phyloP scores from a whole-genome alignment of 2,113 vertebrate genomes.

The Nymphicus hollandicus region DNA sequence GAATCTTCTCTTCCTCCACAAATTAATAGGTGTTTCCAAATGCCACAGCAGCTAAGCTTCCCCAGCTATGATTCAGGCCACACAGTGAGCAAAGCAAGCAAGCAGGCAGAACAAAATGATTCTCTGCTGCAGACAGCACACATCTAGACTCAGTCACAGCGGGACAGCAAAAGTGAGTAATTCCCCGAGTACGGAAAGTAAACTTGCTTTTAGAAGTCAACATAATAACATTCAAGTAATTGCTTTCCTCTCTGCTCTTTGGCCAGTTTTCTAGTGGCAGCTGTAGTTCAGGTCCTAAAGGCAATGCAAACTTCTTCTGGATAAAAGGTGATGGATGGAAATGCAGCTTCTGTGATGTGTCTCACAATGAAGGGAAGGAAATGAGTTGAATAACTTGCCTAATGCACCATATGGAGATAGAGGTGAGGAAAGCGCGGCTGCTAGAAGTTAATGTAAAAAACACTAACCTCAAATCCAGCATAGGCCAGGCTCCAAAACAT shows the following conservation, averaged over 20 bases:
- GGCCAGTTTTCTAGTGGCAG: background rate
- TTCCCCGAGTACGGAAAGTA: background rate
- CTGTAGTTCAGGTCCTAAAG: background rate
- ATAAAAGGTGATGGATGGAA: background rate
- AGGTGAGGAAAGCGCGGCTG: background rate
- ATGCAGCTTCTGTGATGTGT: background rate
- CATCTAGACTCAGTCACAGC: background rate
- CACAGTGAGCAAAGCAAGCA: background rate
- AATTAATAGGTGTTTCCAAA: background rate
- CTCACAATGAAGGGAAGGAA: background rate
- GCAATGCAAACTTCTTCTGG: background rate
- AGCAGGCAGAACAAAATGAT: background rate
- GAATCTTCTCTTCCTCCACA: background rate
- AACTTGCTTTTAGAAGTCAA: background rate
- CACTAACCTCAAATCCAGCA: conserved; percentile 30
- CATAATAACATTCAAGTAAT: background rate
- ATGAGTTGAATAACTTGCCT: background rate
- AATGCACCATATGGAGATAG: background rate
- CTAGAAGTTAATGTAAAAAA: conserved; percentile 20
- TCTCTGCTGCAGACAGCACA: background rate
- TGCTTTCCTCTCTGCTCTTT: background rate
- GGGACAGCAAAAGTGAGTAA: background rate
- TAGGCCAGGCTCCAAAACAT: background rate
- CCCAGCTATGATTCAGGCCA: background rate
- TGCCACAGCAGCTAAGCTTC: background rate